These are phyloP conservation scores for Adoxophyes honmai DNA, from an alignment of 1,140 invertebrate genomes.

Conservation along the genomic window DNA sequence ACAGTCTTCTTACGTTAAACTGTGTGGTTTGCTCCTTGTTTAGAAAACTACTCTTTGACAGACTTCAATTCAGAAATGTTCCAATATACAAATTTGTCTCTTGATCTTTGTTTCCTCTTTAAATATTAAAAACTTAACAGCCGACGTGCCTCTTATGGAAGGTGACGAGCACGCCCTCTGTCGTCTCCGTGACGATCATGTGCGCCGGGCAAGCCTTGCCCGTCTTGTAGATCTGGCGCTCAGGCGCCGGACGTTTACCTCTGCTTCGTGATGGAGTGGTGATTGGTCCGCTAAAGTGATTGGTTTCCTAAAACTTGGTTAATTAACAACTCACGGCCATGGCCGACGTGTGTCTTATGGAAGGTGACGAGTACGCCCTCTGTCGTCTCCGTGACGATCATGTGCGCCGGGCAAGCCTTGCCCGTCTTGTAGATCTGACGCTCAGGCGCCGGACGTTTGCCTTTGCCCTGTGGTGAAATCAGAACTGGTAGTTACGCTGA, in stretches of 20 bases:
- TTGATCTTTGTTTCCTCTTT: no score
- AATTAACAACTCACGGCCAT: conserved; percentile 62
- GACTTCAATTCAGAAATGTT: no score
- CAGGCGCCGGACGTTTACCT: conserved; percentile 60
- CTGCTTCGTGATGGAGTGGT: conserved; percentile 39
- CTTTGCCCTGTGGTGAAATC: conserved; percentile 44
- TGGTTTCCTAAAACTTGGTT: no score
- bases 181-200: conserved; percentile 65
- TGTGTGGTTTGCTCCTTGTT: no score
- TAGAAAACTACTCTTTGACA: no score
- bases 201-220: conserved; percentile 66
- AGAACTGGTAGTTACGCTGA: no score
- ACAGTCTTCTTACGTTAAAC: no score
- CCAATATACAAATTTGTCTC: no score
- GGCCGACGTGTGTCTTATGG: conserved; percentile 67
- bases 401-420: conserved; percentile 64
- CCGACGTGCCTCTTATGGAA: conserved; percentile 70
- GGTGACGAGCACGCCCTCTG: conserved; percentile 55
- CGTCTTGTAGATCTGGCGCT: conserved; percentile 67
- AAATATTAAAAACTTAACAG: no score
- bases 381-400: conserved; percentile 64
- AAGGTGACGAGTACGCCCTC: conserved; percentile 61
- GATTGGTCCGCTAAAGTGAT: no score
- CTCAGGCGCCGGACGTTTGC: conserved; percentile 60
- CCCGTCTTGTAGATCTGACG: conserved; percentile 68